Conservation (phyloP, 1,140 invertebrate species). For the Cylas formicarius region DNA sequence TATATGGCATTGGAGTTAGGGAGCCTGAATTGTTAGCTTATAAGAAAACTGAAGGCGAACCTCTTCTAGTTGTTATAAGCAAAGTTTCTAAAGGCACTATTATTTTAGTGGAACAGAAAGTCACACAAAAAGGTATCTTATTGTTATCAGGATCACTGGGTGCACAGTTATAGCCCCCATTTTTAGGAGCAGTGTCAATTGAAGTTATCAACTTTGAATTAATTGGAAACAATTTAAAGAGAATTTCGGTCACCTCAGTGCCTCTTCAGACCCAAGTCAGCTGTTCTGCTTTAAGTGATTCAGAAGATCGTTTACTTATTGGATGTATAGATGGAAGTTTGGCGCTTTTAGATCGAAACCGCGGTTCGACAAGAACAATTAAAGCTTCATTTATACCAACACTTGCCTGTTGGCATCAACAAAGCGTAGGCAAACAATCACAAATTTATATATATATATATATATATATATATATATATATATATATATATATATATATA, state of each 20-base stretch:
- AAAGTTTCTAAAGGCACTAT: slow-evolving; percentile 58
- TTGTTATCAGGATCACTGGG: neutral
- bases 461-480: too few relatives aligned
- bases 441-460: too few relatives aligned
- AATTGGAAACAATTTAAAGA: slow-evolving; percentile 58
- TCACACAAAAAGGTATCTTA: slow-evolving; percentile 52
- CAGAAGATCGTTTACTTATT: slow-evolving; percentile 64
- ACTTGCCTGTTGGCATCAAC: slow-evolving; percentile 63
- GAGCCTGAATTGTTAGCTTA: slow-evolving; percentile 36
- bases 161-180: slow-evolving; percentile 14
- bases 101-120: slow-evolving; percentile 69
- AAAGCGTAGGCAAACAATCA: slow-evolving; percentile 45
- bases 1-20: slow-evolving; percentile 47
- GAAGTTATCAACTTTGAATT: slow-evolving; percentile 68
- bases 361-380: slow-evolving; percentile 54
- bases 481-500: too few relatives aligned
- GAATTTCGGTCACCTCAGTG: slow-evolving; percentile 59
- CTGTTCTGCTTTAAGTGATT: slow-evolving; percentile 57
- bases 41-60: slow-evolving; percentile 62
- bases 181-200: slow-evolving; percentile 62
- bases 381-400: slow-evolving; percentile 64
- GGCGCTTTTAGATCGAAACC: slow-evolving; percentile 60
- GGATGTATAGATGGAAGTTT: slow-evolving; percentile 71
- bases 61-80: slow-evolving; percentile 60
- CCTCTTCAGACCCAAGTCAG: slow-evolving; percentile 64